These are phyloP conservation scores for Larimichthys crocea DNA, from an alignment of 2,113 vertebrate genomes.

Conservation along the genomic window DNA sequence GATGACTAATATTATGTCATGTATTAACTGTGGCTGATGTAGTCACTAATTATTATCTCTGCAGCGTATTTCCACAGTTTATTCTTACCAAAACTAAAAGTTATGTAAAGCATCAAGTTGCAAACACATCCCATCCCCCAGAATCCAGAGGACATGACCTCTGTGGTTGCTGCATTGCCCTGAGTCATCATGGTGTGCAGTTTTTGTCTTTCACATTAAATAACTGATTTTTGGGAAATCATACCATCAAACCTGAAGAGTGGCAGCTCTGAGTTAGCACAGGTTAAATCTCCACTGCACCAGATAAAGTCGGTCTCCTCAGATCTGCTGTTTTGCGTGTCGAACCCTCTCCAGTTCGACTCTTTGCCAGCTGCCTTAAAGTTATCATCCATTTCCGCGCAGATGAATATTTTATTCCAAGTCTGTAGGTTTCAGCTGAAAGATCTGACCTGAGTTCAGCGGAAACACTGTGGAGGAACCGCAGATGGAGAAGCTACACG, in stretches of 20 bases:
- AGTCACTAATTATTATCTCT: neutral
- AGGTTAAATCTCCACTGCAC: constrained; percentile 13
- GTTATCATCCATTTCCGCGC: constrained; percentile 35
- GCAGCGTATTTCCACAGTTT: neutral
- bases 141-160: neutral
- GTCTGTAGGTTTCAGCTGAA: constrained; percentile 50
- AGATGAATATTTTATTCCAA: constrained; percentile 58
- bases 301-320: neutral
- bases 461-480: constrained; percentile 43
- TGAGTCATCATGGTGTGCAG: neutral
- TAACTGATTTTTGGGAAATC: neutral
- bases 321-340: constrained; percentile 11
- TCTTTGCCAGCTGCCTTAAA: constrained; percentile 30
- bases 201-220: neutral
- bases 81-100: neutral
- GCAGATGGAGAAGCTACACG: constrained; percentile 64
- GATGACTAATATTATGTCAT: neutral
- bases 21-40: no score
- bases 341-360: neutral
- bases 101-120: neutral
- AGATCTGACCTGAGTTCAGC: constrained; percentile 52
- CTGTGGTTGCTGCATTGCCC: neutral
- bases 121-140: neutral
- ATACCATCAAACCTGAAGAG: neutral
- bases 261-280: neutral